Evolutionary conservation across 2,797 vertebrate genomes (phyloP), one percentile per base, ranked within the genome.

Genomic region (Anguilla marmorata): DNA sequence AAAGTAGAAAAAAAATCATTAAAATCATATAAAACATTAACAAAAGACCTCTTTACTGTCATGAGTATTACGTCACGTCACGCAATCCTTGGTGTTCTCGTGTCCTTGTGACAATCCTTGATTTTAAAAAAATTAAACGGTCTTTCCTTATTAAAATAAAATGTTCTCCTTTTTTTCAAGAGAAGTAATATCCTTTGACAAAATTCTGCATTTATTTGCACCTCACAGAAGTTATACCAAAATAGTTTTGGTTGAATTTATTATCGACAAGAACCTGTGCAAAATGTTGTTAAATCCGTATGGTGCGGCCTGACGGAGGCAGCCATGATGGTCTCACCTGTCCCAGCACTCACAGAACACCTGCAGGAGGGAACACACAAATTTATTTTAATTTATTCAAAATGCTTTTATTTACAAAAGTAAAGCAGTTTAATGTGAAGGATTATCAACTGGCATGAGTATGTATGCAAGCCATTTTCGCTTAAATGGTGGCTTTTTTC

Each of bases 61-160:
- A 98, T 98, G 97, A 97, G 97, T 95, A 89, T 95, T 93, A 93
- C 90, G 93, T 96, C 97, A 96, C 94, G 93, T 96, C 97, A 96
- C 95, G 90, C 95, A 93, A 95, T 94, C 94, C 94, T 91, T 91
- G 45, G 94, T 94, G 94, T 91, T 85, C 89, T 93, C 93, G 87
- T 92, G 94, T 95, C 94, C 94, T 92, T 95, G 90, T 94, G 91
- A 86, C 95, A 96, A 95, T 93, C 94, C 93, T 96, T 95, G 95
- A 95, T 96, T 97, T 96, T 95, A 97, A 96, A 95, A 93, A 94
- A 88, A 89, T 87, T 90, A 92, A 91, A 91, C 88, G 92, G 92
- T 93, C 92, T 95, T 95, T 91, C 96, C 91, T 97, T 98, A 98
- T 97, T 97, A 99, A 99, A 99, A 99, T 98, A 99, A 98, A 99